phyloP scores from a whole-genome alignment of 2,888 invertebrate species.

The Machimus rusticus region DNA sequence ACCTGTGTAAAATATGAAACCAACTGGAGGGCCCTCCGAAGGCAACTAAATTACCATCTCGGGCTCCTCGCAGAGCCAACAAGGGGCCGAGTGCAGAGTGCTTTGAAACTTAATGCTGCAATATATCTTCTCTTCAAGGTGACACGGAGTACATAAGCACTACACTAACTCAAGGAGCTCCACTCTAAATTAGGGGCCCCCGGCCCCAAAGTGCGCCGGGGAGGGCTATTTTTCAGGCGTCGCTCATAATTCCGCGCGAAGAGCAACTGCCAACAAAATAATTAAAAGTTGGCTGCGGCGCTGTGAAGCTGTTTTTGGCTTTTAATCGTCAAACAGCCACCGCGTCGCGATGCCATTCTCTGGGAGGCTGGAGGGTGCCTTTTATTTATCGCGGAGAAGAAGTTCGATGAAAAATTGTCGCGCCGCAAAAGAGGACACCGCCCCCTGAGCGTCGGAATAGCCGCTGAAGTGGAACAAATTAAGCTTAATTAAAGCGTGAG shows the following conservation, averaged over 20 bases:
- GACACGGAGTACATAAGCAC: not conserved
- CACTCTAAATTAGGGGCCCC: not conserved
- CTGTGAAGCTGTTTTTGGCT: not conserved
- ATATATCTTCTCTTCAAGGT: slow-evolving; percentile 1
- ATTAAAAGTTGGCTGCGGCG: not conserved
- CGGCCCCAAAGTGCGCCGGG: not conserved
- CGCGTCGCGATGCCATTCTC: not conserved
- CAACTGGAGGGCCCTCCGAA: not conserved
- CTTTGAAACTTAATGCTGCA: slow-evolving; percentile 6
- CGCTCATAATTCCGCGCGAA: not conserved
- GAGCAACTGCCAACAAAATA: slow-evolving; percentile 7
- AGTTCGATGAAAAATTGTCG: not conserved
- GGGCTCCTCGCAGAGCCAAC: not conserved
- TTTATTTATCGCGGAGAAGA: not conserved
- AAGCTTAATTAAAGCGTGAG: slow-evolving; percentile 3
- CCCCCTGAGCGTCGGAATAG: not conserved
- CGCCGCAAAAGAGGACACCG: not conserved
- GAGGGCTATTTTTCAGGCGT: slow-evolving; percentile 2
- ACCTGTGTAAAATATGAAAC: slow-evolving; percentile 1
- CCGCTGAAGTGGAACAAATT: slow-evolving; percentile 1
- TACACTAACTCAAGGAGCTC: not conserved
- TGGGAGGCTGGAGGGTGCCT: not conserved
- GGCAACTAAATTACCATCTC: not conserved
- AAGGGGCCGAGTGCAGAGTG: not conserved
- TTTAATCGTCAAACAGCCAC: not conserved